Conservation (phyloP, 1,140 invertebrate species). For the Anadara kagoshimensis region DNA sequence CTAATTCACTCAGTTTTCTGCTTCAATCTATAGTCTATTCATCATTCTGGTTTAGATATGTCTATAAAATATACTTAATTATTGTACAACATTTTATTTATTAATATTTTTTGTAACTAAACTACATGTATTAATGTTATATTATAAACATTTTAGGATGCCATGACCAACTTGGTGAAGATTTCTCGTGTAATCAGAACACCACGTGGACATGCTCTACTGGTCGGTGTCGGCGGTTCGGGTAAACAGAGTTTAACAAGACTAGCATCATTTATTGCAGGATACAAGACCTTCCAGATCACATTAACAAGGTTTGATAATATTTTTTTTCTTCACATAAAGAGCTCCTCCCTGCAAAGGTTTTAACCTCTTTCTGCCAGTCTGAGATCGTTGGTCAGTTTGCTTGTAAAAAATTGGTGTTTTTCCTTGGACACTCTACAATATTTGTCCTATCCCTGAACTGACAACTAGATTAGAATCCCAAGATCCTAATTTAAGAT, state of each 20-base stretch:
- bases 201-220: constrained; percentile 94
- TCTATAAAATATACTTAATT: no score
- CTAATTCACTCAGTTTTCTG: no score
- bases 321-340: not conserved
- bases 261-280: constrained; percentile 96
- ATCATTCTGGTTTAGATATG: no score
- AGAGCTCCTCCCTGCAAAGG: no score
- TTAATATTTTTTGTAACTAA: no score
- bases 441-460: no score
- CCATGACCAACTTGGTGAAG: constrained; percentile 97
- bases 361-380: not conserved
- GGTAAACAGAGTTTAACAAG: constrained; percentile 97
- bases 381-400: not conserved
- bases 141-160: constrained; percentile 78
- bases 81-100: no score
- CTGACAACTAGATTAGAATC: no score
- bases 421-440: no score
- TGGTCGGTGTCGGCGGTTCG: constrained; percentile 96
- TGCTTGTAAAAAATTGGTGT: no score
- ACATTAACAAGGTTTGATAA: constrained; percentile 85
- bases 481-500: no score
- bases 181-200: constrained; percentile 96
- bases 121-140: not conserved
- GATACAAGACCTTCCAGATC: constrained; percentile 97
- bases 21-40: no score